These are phyloP conservation scores for Eristalinus sepulchralis DNA, from an alignment of 2,888 invertebrate species.

Conservation along the genomic window DNA sequence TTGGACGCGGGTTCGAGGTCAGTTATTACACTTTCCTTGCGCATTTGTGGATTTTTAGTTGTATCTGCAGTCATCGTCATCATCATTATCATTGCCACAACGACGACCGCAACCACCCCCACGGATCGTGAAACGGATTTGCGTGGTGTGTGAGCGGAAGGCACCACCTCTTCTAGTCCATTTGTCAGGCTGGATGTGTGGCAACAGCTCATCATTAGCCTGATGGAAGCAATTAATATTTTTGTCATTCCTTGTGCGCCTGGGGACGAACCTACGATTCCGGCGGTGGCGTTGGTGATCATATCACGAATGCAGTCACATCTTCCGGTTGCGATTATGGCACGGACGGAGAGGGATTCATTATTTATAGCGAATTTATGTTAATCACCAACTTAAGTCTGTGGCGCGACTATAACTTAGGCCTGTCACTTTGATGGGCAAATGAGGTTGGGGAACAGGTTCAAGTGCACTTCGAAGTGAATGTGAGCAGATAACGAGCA, in stretches of 20 bases:
- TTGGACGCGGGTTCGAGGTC: conserved; percentile 78
- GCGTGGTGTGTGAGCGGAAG: neutral
- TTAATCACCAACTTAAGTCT: conserved; percentile 52
- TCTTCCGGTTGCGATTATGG: conserved; percentile 62
- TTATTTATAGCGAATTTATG: conserved; percentile 64
- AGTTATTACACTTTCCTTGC: conserved; percentile 74
- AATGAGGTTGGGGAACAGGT: conserved; percentile 55
- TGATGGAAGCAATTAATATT: conserved; percentile 69
- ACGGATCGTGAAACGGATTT: conserved; percentile 40
- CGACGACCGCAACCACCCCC: conserved; percentile 48
- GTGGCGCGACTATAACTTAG: conserved; percentile 45
- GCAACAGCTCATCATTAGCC: conserved; percentile 47
- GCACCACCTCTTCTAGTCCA: neutral
- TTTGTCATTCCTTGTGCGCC: conserved; percentile 49
- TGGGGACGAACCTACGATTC: conserved; percentile 24
- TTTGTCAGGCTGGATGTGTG: conserved; percentile 19
- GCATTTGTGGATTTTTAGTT: conserved; percentile 29
- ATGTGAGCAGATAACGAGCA: conserved; percentile 24
- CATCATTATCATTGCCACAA: neutral
- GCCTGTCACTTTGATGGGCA: conserved; percentile 47
- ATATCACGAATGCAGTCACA: conserved; percentile 44
- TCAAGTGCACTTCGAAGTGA: conserved; percentile 60
- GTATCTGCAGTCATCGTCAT: conserved; percentile 39
- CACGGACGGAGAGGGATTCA: conserved; percentile 25
- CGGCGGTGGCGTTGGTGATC: conserved; percentile 1